phyloP scores from a whole-genome alignment of 2,888 invertebrate genomes.

The Troides aeacus region DNA sequence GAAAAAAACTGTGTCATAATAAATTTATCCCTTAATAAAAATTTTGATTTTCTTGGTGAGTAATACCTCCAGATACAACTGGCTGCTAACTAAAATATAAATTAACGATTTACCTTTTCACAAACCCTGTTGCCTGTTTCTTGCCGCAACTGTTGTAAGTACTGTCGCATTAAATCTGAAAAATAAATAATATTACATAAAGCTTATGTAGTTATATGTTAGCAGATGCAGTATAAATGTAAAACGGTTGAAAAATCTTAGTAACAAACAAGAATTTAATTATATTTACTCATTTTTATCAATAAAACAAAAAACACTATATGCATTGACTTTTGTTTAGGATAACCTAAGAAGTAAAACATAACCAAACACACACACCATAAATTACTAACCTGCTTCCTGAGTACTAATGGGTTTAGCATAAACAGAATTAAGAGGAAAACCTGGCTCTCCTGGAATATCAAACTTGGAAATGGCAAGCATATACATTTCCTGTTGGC shows the following conservation, averaged over 20 bases:
- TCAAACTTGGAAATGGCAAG: slow-evolving; percentile 97
- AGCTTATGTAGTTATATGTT: no score
- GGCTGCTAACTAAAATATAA: no score
- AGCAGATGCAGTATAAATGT: no score
- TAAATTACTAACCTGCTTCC: slow-evolving; percentile 86
- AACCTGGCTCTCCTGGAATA: slow-evolving; percentile 96
- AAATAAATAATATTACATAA: slow-evolving; percentile 30
- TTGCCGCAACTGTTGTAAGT: slow-evolving; percentile 95
- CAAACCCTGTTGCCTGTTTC: slow-evolving; percentile 95
- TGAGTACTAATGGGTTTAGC: slow-evolving; percentile 88
- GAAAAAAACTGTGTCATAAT: no score
- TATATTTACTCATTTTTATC: no score
- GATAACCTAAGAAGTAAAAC: neutral
- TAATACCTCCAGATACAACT: no score
- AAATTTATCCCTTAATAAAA: no score
- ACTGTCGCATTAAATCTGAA: slow-evolving; percentile 93
- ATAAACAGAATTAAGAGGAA: slow-evolving; percentile 97
- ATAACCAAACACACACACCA: neutral
- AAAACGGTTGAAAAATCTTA: slow-evolving; percentile 22
- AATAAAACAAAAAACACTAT: no score
- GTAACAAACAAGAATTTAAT: no score
- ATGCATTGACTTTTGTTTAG: neutral
- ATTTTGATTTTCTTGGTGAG: no score
- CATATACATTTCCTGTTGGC: slow-evolving; percentile 96
- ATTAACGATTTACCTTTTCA: slow-evolving; percentile 83